Base-by-base conservation (phyloP, 2,888 invertebrate species). In the Chrysomela aeneicollis region DNA sequence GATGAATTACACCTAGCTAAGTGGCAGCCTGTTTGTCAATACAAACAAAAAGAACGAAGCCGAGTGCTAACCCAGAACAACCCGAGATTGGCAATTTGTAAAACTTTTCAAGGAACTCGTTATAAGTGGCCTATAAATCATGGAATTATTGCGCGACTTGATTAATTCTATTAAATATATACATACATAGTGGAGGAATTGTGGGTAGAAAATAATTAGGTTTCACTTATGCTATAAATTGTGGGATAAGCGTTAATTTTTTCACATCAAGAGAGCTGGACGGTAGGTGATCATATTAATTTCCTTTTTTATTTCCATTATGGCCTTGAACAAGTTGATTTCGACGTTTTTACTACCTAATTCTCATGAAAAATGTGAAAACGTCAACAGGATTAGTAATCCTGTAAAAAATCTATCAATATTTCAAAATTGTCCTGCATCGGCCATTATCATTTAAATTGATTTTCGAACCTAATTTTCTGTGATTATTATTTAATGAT, bases 181-280 rank as follows among this genome's bases (percentile, higher is more conserved):
- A 19, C 32, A 54, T 12, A 54, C 54, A 21, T 37, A 32, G 15
- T 54, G 32, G 54, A 18, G 19, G 32, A 37, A 57, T 46, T 3
- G 26, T 57, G 47, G 57, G 57, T 57, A 26, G 57, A 26, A 21
- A 57, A 12, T 57, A 57, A 57, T 57, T 12, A 55, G 42, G 10
- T 37, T 42, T 18, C 15, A 54, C 32, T 55, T 9, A 32, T 53
- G 30, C n/a, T 22, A 57, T 46, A 46, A 57, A 57, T 57, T 30
- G 37, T 12, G 12, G 18, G 26, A 57, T 57, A 30, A 57, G 42
- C 18, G 10, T 35, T 37, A 12, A 18, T n/a, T 54, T 57, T 42
- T 42, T 15, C 1, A 3, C 6, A 15, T 42, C 19, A 18, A 18
- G 18, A 49, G 17, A 19, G 21, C 3, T 3, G 17, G 21, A 22